These are phyloP conservation scores for Platalea minor DNA, from an alignment of 2,797 vertebrate genomes.

Conservation along the genomic window DNA sequence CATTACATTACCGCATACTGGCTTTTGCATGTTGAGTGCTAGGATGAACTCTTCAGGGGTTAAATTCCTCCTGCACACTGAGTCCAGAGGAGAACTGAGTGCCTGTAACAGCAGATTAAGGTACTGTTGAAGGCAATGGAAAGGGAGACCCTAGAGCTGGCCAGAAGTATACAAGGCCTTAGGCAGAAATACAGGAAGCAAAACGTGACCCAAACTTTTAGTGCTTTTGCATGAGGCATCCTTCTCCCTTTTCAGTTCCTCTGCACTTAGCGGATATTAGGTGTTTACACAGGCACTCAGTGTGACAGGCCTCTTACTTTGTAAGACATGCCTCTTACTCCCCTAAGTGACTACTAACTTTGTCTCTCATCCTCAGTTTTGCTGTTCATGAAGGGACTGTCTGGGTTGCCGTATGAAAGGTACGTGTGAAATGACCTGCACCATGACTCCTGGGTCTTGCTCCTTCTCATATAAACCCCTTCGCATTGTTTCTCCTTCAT, in stretches of 20 bases:
- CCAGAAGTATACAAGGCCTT: not conserved
- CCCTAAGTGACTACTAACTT: not conserved
- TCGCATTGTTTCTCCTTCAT: not conserved
- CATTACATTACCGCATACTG: not conserved
- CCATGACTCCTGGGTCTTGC: not conserved
- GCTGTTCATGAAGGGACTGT: not conserved
- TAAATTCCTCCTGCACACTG: not conserved
- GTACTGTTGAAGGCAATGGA: not conserved
- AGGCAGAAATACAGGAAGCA: not conserved
- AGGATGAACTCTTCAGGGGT: not conserved
- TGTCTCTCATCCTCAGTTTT: not conserved
- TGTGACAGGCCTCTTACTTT: not conserved
- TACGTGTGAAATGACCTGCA: not conserved
- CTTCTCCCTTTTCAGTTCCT: not conserved
- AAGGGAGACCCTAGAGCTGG: not conserved
- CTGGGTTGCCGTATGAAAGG: not conserved
- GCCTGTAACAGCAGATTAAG: not conserved
- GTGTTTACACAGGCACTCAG: not conserved
- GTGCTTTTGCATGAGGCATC: not conserved
- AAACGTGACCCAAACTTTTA: not conserved
- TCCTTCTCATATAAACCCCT: not conserved
- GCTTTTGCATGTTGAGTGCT: not conserved
- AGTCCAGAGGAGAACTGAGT: not conserved
- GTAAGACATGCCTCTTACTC: not conserved
- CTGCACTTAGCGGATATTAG: not conserved